phyloP scores from a whole-genome alignment of 2,113 vertebrate genomes.

The Australoheros scitulus region DNA sequence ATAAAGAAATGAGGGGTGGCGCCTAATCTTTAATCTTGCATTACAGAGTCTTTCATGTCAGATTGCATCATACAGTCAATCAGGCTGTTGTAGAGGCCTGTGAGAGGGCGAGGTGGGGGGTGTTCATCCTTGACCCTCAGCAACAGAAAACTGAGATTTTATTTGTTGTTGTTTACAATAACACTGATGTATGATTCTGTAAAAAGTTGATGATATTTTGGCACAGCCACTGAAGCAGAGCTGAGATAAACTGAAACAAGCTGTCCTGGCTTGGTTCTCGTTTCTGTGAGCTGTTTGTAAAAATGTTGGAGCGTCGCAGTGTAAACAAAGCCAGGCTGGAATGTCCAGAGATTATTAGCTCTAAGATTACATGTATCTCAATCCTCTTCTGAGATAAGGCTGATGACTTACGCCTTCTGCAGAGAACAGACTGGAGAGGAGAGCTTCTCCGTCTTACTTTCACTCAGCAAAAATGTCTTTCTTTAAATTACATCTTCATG shows the following conservation, averaged over 20 bases:
- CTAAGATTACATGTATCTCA: constrained; percentile 6
- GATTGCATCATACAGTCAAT: not conserved
- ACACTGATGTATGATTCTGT: not conserved
- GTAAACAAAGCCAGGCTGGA: constrained; percentile 25
- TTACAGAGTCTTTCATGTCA: not conserved
- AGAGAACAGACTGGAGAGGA: not conserved
- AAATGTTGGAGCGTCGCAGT: not conserved
- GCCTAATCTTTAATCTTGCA: not conserved
- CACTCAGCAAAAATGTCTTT: not conserved
- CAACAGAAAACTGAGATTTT: not conserved
- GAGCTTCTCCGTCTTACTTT: not conserved
- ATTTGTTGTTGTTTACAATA: not conserved
- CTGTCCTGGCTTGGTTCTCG: constrained; percentile 11
- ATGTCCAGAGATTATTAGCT: constrained; percentile 31
- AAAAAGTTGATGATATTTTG: not conserved
- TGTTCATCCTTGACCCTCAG: not conserved
- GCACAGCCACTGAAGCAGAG: not conserved
- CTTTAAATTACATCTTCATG: not conserved
- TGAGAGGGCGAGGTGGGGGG: not conserved
- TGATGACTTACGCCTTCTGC: not conserved
- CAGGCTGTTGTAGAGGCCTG: not conserved
- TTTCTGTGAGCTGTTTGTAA: constrained; percentile 20
- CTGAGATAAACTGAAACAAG: constrained; percentile 30
- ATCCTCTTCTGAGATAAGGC: not conserved
- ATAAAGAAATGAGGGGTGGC: not conserved